Percentiles rank a stretch among this genome's conserved stretches.
phyloP scores from a whole-genome alignment of 2,113 vertebrate genomes.

The Caloenas nicobarica region DNA sequence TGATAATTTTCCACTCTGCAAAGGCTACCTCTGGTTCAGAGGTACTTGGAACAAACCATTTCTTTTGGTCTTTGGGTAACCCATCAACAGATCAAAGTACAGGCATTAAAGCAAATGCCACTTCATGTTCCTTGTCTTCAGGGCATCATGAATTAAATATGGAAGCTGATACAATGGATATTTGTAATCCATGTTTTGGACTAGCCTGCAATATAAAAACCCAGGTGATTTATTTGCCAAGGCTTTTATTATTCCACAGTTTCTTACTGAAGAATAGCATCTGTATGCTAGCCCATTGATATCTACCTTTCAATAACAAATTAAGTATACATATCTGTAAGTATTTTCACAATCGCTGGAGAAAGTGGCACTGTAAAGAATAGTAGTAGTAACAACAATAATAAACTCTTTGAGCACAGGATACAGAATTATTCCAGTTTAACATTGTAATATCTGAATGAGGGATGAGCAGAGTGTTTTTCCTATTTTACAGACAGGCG shows the following conservation, averaged over 20 bases:
- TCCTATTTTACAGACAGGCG: neutral
- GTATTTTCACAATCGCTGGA: neutral
- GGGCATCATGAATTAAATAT: neutral
- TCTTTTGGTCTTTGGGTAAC: neutral
- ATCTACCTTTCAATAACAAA: neutral
- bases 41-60: neutral
- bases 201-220: neutral
- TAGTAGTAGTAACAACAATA: neutral
- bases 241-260: neutral
- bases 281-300: neutral
- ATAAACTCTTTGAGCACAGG: neutral
- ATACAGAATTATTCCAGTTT: neutral
- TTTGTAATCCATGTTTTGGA: neutral
- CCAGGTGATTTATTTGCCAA: neutral
- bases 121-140: neutral
- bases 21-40: neutral
- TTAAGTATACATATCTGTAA: neutral
- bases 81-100: neutral
- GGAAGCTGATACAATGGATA: neutral
- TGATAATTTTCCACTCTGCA: neutral
- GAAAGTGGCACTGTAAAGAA: neutral
- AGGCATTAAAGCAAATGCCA: neutral
- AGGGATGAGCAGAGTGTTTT: neutral
- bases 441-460: neutral
- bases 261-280: neutral